Evolutionary conservation across 2,888 invertebrate genomes (phyloP).

Genomic region (Drosophila aldrichi): DNA sequence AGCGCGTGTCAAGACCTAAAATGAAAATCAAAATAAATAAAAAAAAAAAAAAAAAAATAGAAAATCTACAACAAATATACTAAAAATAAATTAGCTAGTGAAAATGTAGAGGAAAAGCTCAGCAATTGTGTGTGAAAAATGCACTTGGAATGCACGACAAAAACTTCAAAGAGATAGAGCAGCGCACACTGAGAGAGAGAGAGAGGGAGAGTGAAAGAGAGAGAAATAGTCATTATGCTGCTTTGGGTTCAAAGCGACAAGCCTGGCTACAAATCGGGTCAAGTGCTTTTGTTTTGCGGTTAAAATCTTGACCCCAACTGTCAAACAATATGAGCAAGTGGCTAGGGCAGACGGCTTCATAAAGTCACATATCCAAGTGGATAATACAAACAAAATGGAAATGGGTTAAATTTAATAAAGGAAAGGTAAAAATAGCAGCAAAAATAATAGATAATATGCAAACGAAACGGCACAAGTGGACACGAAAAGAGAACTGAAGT

Average conservation of each 20-base stretch:
- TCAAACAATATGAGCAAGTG: conserved; percentile 12
- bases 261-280: conserved; percentile 33
- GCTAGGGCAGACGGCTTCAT: neutral
- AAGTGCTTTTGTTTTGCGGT: conserved; percentile 33
- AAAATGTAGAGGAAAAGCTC: conserved; percentile 38
- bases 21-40: conserved; percentile 20
- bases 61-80: neutral
- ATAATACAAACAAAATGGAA: neutral
- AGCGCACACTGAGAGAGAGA: neutral
- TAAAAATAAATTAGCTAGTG: conserved; percentile 21
- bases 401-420: neutral
- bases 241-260: conserved; percentile 12
- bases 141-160: conserved; percentile 47
- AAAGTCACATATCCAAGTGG: conserved; percentile 6
- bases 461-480: neutral
- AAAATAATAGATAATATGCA: too few relatives aligned
- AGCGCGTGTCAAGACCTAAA: conserved; percentile 47
- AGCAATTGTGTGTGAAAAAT: conserved; percentile 39
- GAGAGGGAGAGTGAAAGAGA: neutral
- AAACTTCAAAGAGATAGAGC: neutral
- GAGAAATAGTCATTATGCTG: neutral
- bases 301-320: conserved; percentile 13
- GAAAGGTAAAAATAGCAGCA: neutral
- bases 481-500: neutral
- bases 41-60: conserved; percentile 2